phyloP scores from a whole-genome alignment of 2,797 vertebrate species.

The Melanotaenia trifasciata region DNA sequence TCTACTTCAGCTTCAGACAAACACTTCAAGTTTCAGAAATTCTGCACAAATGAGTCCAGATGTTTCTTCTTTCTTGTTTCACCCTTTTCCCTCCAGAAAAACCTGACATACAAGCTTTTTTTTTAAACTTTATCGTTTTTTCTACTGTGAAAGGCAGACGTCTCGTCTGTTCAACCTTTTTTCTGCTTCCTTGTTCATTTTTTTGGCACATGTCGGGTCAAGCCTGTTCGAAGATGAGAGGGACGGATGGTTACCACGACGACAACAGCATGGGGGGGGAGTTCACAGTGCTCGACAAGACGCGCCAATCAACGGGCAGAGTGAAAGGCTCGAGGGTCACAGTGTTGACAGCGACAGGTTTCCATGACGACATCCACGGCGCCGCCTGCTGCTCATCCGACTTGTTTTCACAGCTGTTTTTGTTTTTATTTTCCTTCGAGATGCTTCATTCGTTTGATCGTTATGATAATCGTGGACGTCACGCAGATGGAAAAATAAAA shows the following conservation, averaged over 20 bases:
- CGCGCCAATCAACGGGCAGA: slow-evolving; percentile 37
- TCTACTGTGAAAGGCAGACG: slow-evolving; percentile 53
- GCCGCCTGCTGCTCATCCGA: slow-evolving; percentile 10
- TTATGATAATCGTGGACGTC: slow-evolving; percentile 21
- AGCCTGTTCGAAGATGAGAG: slow-evolving; percentile 25
- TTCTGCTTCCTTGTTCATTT: slow-evolving; percentile 21
- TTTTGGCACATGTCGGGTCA: slow-evolving; percentile 74
- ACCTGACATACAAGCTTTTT: slow-evolving; percentile 61
- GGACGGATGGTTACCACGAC: slow-evolving; percentile 32
- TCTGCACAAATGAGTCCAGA: no score
- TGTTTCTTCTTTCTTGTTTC: slow-evolving; percentile 29
- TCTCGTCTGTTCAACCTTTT: slow-evolving; percentile 24
- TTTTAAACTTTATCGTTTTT: slow-evolving; percentile 8
- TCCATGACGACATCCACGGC: slow-evolving; percentile 31
- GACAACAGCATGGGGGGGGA: not conserved
- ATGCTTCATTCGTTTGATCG: slow-evolving; percentile 32
- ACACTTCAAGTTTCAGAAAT: slow-evolving; percentile 41
- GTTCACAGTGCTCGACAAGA: slow-evolving; percentile 71
- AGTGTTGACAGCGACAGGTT: slow-evolving; percentile 65
- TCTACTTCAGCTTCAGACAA: slow-evolving; percentile 30
- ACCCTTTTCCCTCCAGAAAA: no score
- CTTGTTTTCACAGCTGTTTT: slow-evolving; percentile 13
- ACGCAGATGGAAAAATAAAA: slow-evolving; percentile 36
- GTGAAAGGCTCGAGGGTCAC: slow-evolving; percentile 68
- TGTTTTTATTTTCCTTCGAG: not conserved